These are phyloP conservation scores for Brachyalestes nurse DNA, from an alignment of 2,797 vertebrate genomes.

Conservation along the genomic window DNA sequence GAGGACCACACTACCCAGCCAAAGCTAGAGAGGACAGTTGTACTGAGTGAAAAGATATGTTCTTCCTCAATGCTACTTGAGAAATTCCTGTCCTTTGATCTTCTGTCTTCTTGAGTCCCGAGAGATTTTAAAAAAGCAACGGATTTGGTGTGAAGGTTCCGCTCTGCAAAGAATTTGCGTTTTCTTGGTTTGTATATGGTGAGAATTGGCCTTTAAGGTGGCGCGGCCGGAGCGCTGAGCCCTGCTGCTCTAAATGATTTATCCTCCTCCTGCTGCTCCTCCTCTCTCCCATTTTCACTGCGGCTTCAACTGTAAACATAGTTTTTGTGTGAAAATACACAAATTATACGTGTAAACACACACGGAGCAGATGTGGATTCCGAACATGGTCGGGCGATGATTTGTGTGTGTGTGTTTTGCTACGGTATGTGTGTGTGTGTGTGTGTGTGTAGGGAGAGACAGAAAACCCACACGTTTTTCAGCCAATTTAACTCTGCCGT, in stretches of 20 bases:
- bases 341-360: constrained; percentile 63
- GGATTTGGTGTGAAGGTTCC: no score
- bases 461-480: constrained; percentile 32
- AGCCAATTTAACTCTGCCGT: constrained; percentile 46
- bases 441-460: background rate
- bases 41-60: no score
- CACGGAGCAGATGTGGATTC: constrained; percentile 60
- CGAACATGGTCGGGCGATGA: constrained; percentile 46
- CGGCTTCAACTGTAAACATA: constrained; percentile 55
- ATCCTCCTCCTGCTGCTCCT: constrained; percentile 43
- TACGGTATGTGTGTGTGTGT: constrained; percentile 55
- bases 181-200: no score
- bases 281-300: constrained; percentile 39
- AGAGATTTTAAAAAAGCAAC: no score
- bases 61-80: no score
- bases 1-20: no score
- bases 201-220: background rate
- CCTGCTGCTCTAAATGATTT: constrained; percentile 50
- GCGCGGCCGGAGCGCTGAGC: background rate
- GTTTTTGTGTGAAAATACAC: constrained; percentile 62
- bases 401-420: constrained; percentile 42
- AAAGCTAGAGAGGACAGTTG: no score
- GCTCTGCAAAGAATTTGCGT: no score
- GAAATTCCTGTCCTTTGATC: no score
- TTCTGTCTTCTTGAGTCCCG: no score